Base-by-base conservation (phyloP, 2,888 invertebrate species). In the Enchytraeus crypticus region DNA sequence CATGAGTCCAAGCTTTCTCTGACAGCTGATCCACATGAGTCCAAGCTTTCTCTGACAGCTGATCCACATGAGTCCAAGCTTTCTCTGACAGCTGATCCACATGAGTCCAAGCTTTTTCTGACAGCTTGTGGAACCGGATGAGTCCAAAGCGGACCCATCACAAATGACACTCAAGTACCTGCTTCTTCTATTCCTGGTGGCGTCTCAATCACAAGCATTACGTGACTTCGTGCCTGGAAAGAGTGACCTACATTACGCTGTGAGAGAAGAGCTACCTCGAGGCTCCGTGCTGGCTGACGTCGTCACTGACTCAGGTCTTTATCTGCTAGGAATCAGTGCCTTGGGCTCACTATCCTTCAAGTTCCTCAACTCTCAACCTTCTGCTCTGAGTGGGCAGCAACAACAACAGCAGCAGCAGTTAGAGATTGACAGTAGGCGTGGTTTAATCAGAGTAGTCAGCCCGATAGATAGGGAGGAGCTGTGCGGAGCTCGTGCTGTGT, bases 391-490 rank as follows among this genome's bases (percentile, higher is more conserved):
- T 29, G 21, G 32, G 33, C n/a, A n/a, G n/a, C n/a, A n/a, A n/a
- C n/a, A n/a, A n/a, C 61, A 51, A 51, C 53, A 30, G 21, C 18
- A n/a, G n/a, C 51, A 34, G 5, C 46, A 51, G 4, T 26, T 61
- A 3, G 34, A 43, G 27, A 49, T 65, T 32, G 61, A 65, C 30
- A 58, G 61, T 30, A 45, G 51, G n/a, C 45, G 59, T 18, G 66
- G 66, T n/a, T 51, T 56, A 43, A 58, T 66, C 18, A 49, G 60
- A 43, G 62, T 61, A 3, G 60, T 45, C 14, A 61, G 59, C 29
- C 53, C 64, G 26, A 51, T 66, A 14, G 66, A 66, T 55, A 61
- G 66, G 3, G 66, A 66, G 34, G 46, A 23, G 3, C 32, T 63
- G 11, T 66, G 66, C 53, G 53, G 53, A 1, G 53, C 33, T n/a